Evolutionary conservation across 2,888 invertebrate genomes (phyloP), one percentile per base, ranked within the genome.

Genomic region (Aplocera efformata): DNA sequence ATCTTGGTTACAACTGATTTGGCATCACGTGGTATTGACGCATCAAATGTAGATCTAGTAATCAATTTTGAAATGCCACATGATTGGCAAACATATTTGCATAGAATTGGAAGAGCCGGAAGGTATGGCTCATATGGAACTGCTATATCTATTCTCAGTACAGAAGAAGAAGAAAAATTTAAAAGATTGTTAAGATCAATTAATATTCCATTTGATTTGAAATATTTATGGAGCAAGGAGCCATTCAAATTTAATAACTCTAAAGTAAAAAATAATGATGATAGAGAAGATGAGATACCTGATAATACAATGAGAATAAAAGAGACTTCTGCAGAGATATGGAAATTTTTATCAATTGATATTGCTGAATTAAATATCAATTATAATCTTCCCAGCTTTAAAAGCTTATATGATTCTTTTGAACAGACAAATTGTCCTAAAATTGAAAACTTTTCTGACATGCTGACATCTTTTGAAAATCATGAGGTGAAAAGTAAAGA

Each of bases 61-160:
- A 90, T 99, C 6, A 98, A 99, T 78, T 91, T 98, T 65, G 98
- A 98, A 71, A 85, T 95, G 20, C 97, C 99, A 0, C 67, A 67
- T 49, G 93, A 95, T 63, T 89, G 92, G 55, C 92, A 94, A 50
- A 96, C 95, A 9, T 98, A 98, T 86, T 90, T 98, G 49, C 99
- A 99, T 84, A 90, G 99, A 65, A 97, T 98, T 70, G 99, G 99
- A 0, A 90, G 99, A 60, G 97, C 98, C 27, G 99, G 99, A 0
- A 90, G 99, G 47, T 99, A 94, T 88, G 99, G 98, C 0, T 92
- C 95, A 1, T 91, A 92, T 72, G 98, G 97, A 34, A 90, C 92
- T 40, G 93, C 95, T 13, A 90, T 98, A 7, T 93, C 93, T 32
- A 90, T 98, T 41, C 79, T 94, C 6, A 89, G 92, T 56, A 88